A percentile compares a stretch with the other conserved stretches of the same genome.
phyloP scores from a whole-genome alignment of 2,113 vertebrate genomes.

The Oncorhynchus gorbuscha region DNA sequence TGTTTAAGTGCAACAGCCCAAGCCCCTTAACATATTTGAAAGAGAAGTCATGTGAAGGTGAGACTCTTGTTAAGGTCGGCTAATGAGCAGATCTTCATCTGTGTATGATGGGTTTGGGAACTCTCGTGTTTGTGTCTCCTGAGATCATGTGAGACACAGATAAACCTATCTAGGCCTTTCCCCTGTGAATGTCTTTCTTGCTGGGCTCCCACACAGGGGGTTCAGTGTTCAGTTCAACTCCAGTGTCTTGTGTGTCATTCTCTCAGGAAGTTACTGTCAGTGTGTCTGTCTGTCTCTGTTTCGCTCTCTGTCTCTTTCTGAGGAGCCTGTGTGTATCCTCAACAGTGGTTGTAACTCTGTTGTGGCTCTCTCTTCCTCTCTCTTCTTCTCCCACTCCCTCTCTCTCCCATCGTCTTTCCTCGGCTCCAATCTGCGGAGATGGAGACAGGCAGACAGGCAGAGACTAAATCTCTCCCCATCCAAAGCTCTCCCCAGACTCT shows the following conservation, averaged over 20 bases:
- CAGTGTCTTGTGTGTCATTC: not conserved
- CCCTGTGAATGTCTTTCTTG: not conserved
- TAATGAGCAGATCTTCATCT: constrained; percentile 4
- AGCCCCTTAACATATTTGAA: no score
- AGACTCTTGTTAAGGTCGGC: not conserved
- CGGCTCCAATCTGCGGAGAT: not conserved
- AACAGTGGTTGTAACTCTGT: no score
- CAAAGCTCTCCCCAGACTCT: not conserved
- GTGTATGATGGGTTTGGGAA: not conserved
- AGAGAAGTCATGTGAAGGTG: not conserved
- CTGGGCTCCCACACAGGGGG: not conserved
- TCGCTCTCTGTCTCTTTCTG: not conserved
- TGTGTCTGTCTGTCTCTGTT: not conserved
- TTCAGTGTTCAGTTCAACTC: not conserved
- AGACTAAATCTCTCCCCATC: not conserved
- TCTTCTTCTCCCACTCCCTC: not conserved
- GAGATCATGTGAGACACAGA: not conserved
- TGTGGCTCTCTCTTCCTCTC: not conserved
- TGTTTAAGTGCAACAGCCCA: no score
- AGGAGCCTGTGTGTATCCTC: not conserved
- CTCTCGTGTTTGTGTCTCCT: not conserved
- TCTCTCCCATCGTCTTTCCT: not conserved
- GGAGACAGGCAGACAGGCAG: not conserved
- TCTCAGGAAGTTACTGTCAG: not conserved
- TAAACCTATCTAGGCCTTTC: not conserved